phyloP scores from a whole-genome alignment of 2,888 invertebrate genomes.

The Neoaliturus tenellus region DNA sequence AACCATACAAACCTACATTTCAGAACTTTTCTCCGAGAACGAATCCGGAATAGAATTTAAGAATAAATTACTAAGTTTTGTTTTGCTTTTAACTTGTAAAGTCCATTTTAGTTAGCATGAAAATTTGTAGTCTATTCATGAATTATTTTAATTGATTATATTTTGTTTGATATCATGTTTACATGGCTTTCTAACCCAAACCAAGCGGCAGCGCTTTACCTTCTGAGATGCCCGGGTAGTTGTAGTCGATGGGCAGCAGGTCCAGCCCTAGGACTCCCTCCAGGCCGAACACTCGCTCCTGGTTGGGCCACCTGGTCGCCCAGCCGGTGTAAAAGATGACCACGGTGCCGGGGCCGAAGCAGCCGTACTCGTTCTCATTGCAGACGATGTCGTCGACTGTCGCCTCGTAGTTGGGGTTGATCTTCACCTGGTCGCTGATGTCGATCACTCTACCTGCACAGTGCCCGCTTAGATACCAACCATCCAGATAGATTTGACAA shows the following conservation, averaged over 20 bases:
- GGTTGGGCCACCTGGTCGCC: conserved; percentile 37
- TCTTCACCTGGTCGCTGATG: conserved; percentile 15
- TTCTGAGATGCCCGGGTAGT: conserved; percentile 38
- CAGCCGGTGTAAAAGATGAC: conserved; percentile 46
- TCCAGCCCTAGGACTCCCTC: conserved; percentile 29
- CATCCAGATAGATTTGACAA: too few relatives aligned
- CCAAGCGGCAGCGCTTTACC: too few relatives aligned
- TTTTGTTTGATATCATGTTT: too few relatives aligned
- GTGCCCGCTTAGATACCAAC: neutral
- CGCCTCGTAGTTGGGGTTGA: conserved; percentile 43
- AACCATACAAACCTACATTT: too few relatives aligned
- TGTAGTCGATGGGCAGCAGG: conserved; percentile 46
- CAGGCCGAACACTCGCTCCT: conserved; percentile 42
- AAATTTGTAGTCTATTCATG: too few relatives aligned
- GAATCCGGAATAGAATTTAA: too few relatives aligned
- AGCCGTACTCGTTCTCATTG: conserved; percentile 44
- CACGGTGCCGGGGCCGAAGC: conserved; percentile 34
- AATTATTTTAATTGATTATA: too few relatives aligned
- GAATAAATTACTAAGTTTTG: too few relatives aligned
- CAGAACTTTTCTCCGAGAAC: too few relatives aligned
- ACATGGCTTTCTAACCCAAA: too few relatives aligned
- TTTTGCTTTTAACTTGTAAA: too few relatives aligned
- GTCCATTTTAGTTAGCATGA: too few relatives aligned
- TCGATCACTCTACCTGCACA: conserved; percentile 42
- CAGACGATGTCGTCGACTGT: conserved; percentile 46